These are phyloP conservation scores for Argyrosomus regius DNA, from an alignment of 2,797 vertebrate species.

Conservation along the genomic window DNA sequence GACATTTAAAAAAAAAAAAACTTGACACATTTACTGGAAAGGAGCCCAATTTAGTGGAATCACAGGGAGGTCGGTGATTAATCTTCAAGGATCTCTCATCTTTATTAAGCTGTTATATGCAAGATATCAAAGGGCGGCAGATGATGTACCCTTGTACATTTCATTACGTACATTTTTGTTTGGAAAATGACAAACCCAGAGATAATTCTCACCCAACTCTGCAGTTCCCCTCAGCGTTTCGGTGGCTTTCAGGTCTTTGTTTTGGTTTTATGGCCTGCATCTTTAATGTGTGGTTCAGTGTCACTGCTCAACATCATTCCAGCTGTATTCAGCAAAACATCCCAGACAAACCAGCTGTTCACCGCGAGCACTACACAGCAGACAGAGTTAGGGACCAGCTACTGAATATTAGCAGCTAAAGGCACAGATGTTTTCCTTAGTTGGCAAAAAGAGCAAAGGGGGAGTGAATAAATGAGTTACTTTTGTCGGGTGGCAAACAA, in stretches of 20 bases:
- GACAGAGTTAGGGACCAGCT: background rate
- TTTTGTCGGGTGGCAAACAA: background rate
- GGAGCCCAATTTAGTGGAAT: slow-evolving; percentile 23
- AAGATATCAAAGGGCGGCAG: background rate
- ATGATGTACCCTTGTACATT: background rate
- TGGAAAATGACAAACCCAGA: background rate
- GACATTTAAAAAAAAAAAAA: too few relatives aligned
- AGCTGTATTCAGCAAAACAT: background rate
- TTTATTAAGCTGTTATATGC: background rate
- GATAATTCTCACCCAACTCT: background rate
- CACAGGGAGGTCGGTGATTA: slow-evolving; percentile 1
- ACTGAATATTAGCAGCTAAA: background rate
- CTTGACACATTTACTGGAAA: slow-evolving; percentile 23
- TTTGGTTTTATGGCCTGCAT: background rate
- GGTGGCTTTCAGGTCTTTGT: background rate
- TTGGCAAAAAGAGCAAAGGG: background rate
- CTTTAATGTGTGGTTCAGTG: background rate
- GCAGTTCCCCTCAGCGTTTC: background rate
- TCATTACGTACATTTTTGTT: background rate
- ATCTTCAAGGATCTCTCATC: background rate
- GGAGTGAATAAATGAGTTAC: background rate
- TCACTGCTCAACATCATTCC: background rate
- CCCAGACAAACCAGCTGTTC: background rate
- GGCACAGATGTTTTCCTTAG: background rate
- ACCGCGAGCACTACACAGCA: background rate